Base-by-base conservation (phyloP, 2,888 invertebrate genomes). In the Cremastinae sp. region DNA sequence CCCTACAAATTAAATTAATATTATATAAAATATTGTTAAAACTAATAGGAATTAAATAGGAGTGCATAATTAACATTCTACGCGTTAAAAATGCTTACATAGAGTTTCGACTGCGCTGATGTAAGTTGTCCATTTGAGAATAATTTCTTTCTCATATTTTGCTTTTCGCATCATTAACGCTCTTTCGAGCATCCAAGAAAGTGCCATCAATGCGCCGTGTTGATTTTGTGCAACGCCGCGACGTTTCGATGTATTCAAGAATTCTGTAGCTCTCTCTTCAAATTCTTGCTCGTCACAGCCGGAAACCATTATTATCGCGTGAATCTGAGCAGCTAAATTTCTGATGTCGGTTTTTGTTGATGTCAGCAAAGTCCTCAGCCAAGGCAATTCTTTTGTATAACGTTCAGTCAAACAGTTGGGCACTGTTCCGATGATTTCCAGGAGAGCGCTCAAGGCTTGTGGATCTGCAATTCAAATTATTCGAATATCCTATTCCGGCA, bases 401-500 rank as follows among this genome's bases (percentile, higher is more conserved):
- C 93, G 92, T 37, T 92, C 85, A 0, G 94, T 92, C 83, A 96
- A 92, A 69, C 93, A 90, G 18, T 94, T 92, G 0, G 96, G 95
- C 8, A 95, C 93, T 74, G 95, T 95, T 45, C 96, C 96, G n/a
- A 97, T 91, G 18, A 96, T 91, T 90, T 97, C 97, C 80, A 96
- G 91, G 85, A 97, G 91, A 81, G 95, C 96, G 68, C 94, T 93
- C 62, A 97, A 88, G 0, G 94, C 91, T 90, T 93, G 92, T 51
- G 92, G 87, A 83, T 92, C 94, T 94, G 85, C 56, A 86, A 20
- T 64, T 53, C 9, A 39, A 20, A 39, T 22, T 4, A n/a, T n/a
- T n/a, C n/a, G n/a, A n/a, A n/a, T n/a, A n/a, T n/a, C n/a, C n/a
- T n/a, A n/a, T n/a, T n/a, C n/a, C n/a, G n/a, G n/a, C n/a, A n/a